phyloP scores from a whole-genome alignment of 2,113 vertebrate species.

The Ceratotherium simum region DNA sequence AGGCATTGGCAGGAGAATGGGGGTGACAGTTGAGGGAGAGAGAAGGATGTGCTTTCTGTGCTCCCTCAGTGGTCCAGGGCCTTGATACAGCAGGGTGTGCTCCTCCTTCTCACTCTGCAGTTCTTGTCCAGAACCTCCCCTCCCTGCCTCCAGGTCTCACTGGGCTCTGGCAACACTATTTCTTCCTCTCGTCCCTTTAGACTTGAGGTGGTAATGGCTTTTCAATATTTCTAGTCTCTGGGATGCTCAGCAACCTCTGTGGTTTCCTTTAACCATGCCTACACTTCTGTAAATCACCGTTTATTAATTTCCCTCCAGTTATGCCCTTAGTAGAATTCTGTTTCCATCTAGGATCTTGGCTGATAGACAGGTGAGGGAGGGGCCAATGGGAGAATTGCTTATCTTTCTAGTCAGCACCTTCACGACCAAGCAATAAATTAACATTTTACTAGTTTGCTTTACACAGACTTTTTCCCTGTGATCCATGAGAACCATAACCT shows the following conservation, averaged over 20 bases:
- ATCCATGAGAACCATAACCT: not conserved
- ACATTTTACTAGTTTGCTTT: not conserved
- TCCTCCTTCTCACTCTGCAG: not conserved
- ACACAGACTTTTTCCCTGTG: not conserved
- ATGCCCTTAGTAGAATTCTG: not conserved
- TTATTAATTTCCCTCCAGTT: not conserved
- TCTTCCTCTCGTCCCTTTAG: not conserved
- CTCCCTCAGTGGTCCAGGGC: no score
- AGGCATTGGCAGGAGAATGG: not conserved
- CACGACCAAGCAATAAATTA: not conserved
- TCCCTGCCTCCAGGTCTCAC: not conserved
- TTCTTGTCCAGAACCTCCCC: not conserved
- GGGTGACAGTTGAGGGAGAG: not conserved
- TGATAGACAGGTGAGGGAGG: not conserved
- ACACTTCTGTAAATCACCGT: not conserved
- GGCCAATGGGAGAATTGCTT: not conserved
- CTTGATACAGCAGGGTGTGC: not conserved
- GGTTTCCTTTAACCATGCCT: not conserved
- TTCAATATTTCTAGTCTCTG: not conserved
- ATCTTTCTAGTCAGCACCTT: not conserved
- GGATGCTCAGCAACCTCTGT: not conserved
- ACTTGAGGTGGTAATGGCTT: not conserved
- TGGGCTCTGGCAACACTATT: not conserved
- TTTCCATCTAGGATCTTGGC: not conserved
- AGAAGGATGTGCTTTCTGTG: not conserved